A percentile compares a stretch with the other conserved stretches of the same genome.
Evolutionary conservation across 2,797 vertebrate species (phyloP).

Genomic region (Ara ararauna): DNA sequence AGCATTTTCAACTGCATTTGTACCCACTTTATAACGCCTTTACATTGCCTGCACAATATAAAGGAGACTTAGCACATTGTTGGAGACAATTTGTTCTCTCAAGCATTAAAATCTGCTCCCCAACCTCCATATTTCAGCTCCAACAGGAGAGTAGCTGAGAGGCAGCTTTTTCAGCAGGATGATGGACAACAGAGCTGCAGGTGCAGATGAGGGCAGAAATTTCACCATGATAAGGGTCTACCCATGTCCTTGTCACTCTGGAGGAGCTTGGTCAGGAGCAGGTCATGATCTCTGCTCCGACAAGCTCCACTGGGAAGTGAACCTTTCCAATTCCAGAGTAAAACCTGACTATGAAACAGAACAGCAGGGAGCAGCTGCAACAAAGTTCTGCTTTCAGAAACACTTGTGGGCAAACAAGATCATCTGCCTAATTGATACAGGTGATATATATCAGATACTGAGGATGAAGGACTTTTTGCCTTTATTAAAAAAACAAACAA

Average conservation of each 20-base stretch:
- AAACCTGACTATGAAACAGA: neutral
- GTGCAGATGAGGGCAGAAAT: neutral
- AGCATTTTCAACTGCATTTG: neutral
- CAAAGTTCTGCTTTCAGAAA: neutral
- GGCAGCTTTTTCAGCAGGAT: neutral
- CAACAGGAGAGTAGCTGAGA: neutral
- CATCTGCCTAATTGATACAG: neutral
- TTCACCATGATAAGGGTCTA: neutral
- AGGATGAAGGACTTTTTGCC: neutral
- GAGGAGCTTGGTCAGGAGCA: conserved; percentile 23
- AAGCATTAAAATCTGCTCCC: neutral
- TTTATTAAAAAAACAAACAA: neutral
- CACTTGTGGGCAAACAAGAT: neutral
- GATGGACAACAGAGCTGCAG: neutral
- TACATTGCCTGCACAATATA: neutral
- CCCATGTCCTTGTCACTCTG: conserved; percentile 7
- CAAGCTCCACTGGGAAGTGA: conserved; percentile 9
- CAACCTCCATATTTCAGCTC: neutral
- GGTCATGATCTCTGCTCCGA: conserved; percentile 11
- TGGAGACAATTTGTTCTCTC: neutral
- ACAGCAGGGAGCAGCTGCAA: neutral
- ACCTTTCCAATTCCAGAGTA: conserved; percentile 39
- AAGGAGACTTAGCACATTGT: neutral
- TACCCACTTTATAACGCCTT: neutral
- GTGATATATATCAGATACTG: neutral